Base-by-base conservation (phyloP, 2,797 vertebrate genomes). In the Falco columbarius region DNA sequence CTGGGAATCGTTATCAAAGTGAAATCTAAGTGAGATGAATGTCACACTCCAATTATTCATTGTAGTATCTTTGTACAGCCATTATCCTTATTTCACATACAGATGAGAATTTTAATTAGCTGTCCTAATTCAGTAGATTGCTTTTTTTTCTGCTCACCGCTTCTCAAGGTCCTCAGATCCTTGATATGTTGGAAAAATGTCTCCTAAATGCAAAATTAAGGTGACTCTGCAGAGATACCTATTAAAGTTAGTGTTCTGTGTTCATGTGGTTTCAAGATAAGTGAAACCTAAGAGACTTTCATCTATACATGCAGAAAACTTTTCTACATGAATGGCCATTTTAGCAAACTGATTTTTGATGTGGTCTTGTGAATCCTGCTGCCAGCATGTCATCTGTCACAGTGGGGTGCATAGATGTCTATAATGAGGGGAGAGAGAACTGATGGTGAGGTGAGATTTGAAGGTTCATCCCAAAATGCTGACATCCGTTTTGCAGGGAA, bases 401-500 rank as follows among this genome's bases (percentile, higher is more conserved):
- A 44, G 0, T 15, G 44, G 24, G n/a, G 12, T 67, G 24, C 30
- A 32, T 19, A 36, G 34, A 10, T 46, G 7, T 62, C 49, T 0
- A 0, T 36, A 26, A 46, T 19, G 44, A 54, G 10, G 29, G 46
- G 75, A 70, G 51, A 62, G 63, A 59, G 68, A 68, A 26, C 30
- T 62, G 71, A 42, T 18, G 36, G 46, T 22, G 30, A 68, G 58
- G 18, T 18, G 10, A 19, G 24, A 17, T 85, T 58, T 44, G 51
- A 72, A 79, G 62, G 38, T 52, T 86, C n/a, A n/a, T 36, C 38
- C 54, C 14, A 46, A 75, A 87, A 47, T 24, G 14, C 61, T 36
- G 24, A 38, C 5, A 19, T 24, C 56, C 3, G 6, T 66, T 59
- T 70, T 89, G 13, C 54, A 58, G 70, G 40, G 46, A 52, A 30